Base-by-base conservation (phyloP, 2,797 vertebrate species). In the Limnodromus scolopaceus region DNA sequence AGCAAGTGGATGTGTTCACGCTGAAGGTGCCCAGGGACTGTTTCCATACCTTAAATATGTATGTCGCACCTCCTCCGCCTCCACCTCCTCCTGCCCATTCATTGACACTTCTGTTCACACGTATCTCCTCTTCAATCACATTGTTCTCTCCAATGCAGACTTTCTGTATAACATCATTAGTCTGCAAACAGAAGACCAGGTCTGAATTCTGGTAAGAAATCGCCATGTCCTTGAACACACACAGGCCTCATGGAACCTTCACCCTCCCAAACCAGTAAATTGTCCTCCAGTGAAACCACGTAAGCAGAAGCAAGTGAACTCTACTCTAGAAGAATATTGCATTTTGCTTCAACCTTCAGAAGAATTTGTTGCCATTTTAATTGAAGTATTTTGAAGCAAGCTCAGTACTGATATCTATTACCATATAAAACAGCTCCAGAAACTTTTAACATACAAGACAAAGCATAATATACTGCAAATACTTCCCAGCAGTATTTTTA, bases 1-100 rank as follows among this genome's bases (percentile, higher is more conserved):
- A 46, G 55, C 12, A 66, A 76, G 22, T 20, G 41, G 30, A 66
- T 23, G 12, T 51, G 32, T 38, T 43, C 32, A 27, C 4, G 43
- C 25, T 84, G 87, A 71, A 87, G 55, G 25, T 36, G 30, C 39
- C 17, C 0, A 3, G 28, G 45, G 24, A 74, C 36, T 53, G 39
- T 65, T 94, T 89, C 18, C 93, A 96, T 97, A 99, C 99, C 99
- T 99, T 99, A 98, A 99, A 99, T 64, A 99, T 98, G 17, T 99
- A 99, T 3, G 99, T 99, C 36, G 99, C 99, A 28, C 99, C 99
- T 2, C 99, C 99, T 5, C 99, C 99, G 1, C 99, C 99, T 32
- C 99, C 99, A 71, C 99, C 99, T 93, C 98, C 98, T 95, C 98
- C 98, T 43, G 99, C 99, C 97, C 99, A 98, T 93, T 98, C 98